Base-by-base conservation (phyloP, 2,113 vertebrate genomes). In the Charina bottae region DNA sequence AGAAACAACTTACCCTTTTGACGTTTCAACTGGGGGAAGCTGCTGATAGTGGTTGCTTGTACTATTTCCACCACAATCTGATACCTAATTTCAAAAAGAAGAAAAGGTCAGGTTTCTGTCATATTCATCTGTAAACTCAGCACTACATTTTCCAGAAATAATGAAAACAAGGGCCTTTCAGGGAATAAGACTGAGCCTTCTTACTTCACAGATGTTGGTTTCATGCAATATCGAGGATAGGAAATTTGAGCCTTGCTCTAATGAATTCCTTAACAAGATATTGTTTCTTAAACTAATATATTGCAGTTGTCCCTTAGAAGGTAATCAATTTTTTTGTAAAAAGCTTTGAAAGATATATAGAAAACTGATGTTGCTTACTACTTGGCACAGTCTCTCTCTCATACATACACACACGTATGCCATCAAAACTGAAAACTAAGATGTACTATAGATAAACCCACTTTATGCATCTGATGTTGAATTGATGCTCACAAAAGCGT, bases 51-150 rank as follows among this genome's bases (percentile, higher is more conserved):
- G 56, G 99, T 99, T 93, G 99, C 99, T 92, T 99, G 99, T 97
- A 99, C 98, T 94, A 99, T 99, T 97, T 99, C 99, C 94, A 99
- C 98, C 95, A 99, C 98, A 96, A 99, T 99, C 95, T 99, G 99
- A 98, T 99, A 99, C 98, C 99, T 99, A 91, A 94, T 95, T 96
- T 55, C 93, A 89, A 97, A 86, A 96, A 28, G 95, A 56, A 94
- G 10, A 87, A 95, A 91, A 83, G 83, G 86, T 11, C 24, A 90
- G 87, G 87, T 37, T 15, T 85, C 26, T 55, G 4, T 37, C 19
- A 90, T 89, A 55, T 21, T 78, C 72, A 9, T 42, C 33, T 42
- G 17, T 78, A 85, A 85, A 49, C 53, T 54, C 10, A 87, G n/a
- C 3, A 54, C 6, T n/a, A 68, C 11, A 59, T 42, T 42, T 83